Conservation (phyloP, 1,140 invertebrate species). For the Sitodiplosis mosellana region DNA sequence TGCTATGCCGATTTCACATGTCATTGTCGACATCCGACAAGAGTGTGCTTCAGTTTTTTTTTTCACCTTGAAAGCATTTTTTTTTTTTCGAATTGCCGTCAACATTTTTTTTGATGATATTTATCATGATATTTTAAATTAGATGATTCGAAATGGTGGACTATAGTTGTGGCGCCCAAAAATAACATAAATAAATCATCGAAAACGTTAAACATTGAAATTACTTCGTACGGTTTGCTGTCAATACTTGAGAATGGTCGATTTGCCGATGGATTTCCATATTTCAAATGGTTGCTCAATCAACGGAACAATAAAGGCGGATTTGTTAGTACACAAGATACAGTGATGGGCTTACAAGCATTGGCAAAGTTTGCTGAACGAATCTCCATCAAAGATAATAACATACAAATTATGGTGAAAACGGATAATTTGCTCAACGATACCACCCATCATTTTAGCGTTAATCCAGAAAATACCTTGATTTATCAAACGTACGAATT, state of each 20-base stretch:
- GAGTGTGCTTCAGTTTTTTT: no score
- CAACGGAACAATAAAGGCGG: conserved; percentile 67
- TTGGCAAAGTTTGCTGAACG: conserved; percentile 49
- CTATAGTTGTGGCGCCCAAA: conserved; percentile 34
- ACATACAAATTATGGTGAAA: conserved; percentile 34
- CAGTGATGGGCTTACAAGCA: conserved; percentile 50
- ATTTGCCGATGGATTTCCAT: conserved; percentile 47
- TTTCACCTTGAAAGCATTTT: no score
- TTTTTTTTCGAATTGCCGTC: no score
- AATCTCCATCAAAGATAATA: conserved; percentile 30
- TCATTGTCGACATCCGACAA: no score
- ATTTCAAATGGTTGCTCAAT: conserved; percentile 68
- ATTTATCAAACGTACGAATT: conserved; percentile 48
- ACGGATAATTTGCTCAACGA: conserved; percentile 31
- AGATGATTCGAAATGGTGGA: conserved; percentile 54
- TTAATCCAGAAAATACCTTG: conserved; percentile 49
- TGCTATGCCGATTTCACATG: no score
- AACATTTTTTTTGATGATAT: no score
- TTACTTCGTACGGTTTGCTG: conserved; percentile 65
- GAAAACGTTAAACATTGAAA: conserved; percentile 66
- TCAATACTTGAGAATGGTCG: conserved; percentile 46
- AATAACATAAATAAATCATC: conserved; percentile 53
- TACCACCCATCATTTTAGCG: conserved; percentile 30
- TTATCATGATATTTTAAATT: neutral
- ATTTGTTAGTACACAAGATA: conserved; percentile 55